A percentile compares a stretch with the other conserved stretches of the same genome.
Conservation (phyloP, 2,888 invertebrate species). For the Zaprionus bogoriensis region DNA sequence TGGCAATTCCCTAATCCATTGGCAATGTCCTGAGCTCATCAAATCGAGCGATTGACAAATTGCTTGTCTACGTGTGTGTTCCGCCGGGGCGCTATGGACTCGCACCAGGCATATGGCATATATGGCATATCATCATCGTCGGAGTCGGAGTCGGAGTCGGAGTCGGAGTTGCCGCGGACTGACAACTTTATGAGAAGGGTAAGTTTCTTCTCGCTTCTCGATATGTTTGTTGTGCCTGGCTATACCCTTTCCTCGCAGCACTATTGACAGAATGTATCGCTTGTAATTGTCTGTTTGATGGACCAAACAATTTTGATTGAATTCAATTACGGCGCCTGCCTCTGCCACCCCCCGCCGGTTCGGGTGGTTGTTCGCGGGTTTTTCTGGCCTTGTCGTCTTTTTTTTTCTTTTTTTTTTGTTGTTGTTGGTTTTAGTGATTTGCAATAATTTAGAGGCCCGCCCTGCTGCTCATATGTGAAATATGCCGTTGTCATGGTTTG, state of each 20-base stretch:
- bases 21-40: slow-evolving; percentile 56
- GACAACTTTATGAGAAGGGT: slow-evolving; percentile 61
- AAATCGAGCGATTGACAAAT: slow-evolving; percentile 72
- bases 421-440: slow-evolving; percentile 78
- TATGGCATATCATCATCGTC: too few species aligned
- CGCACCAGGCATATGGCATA: slow-evolving; percentile 18
- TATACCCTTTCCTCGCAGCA: slow-evolving; percentile 9
- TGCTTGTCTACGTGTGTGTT: slow-evolving; percentile 71
- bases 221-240: slow-evolving; percentile 1
- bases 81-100: slow-evolving; percentile 19
- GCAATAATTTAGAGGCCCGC: slow-evolving; percentile 66
- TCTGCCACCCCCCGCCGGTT: slow-evolving; percentile 30
- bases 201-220: slow-evolving; percentile 2
- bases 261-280: slow-evolving; percentile 69
- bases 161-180: slow-evolving; percentile 35
- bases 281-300: slow-evolving; percentile 81
- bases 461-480: slow-evolving; percentile 56
- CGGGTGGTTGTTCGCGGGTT: slow-evolving; percentile 37
- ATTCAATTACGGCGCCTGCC: slow-evolving; percentile 68
- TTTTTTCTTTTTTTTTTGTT: slow-evolving; percentile 19
- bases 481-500: slow-evolving; percentile 73
- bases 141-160: neutral
- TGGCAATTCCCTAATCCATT: slow-evolving; percentile 23
- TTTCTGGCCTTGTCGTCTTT: slow-evolving; percentile 11
- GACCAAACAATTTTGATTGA: slow-evolving; percentile 82